Base-by-base conservation (phyloP, 2,888 invertebrate species). In the Sthenelais limicola region DNA sequence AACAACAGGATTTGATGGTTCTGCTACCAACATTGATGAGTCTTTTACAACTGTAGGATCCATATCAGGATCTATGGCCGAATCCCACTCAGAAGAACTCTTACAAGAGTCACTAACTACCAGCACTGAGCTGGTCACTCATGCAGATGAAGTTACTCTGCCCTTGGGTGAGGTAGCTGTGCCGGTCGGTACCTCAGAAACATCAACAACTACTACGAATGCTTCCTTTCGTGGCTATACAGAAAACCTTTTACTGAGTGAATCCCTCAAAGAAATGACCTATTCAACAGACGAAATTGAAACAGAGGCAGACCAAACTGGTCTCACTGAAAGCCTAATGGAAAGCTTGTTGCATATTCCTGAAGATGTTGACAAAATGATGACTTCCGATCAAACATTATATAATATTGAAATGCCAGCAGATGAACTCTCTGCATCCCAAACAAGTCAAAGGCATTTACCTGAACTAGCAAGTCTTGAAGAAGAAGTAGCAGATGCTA, bases 321-420 rank as follows among this genome's bases (percentile, higher is more conserved):
- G 68, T 15, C 70, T 76, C 24, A 82, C 81, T 35, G 79, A 78
- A 52, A 80, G 81, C 68, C 68, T 82, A 21, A 82, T 79, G 24
- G 83, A 82, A 74, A 83, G 82, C 43, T 72, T 83, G 35, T 77
- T 77, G 32, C 58, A 68, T 56, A 47, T 54, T 18, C n/a, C 76
- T n/a, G 78, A 79, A 52, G 74, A 78, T 48, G 76, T 74, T 30
- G 80, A 80, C 28, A 82, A 80, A 71, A 67, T 78, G 62, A 75
- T 84, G 67, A 73, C 82, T n/a, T 78, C 84, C 30, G 83, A 85
- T 62, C 81, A 82, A 33, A 85, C 84, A 24, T 73, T 85, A 54
- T 89, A 88, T 82, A 90, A 89, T 74, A 84, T 88, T 71, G 88
- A 84, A 73, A 85, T 85, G 85, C 85, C 82, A 78, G 86, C 87